Percentiles rank a stretch among this genome's conserved stretches.
Conservation (phyloP, 2,113 vertebrate species). For the Corydoras maculifer region DNA sequence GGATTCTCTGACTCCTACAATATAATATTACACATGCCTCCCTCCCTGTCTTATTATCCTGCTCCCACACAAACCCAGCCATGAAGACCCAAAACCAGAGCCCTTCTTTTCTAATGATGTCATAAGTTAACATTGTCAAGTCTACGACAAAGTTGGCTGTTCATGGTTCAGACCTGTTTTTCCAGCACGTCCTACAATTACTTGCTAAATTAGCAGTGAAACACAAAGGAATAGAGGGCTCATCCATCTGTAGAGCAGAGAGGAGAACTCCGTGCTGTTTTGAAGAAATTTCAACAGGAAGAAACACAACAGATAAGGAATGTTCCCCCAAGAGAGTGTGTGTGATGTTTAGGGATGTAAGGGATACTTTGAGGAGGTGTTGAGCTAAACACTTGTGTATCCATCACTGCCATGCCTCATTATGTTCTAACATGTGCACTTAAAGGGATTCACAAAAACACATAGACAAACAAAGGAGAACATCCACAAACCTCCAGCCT, state of each 20-base stretch:
- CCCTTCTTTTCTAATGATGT: background rate
- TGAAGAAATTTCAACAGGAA: slow-evolving; percentile 66
- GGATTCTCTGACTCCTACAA: slow-evolving; percentile 29
- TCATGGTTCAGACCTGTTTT: too few relatives aligned
- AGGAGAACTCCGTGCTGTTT: slow-evolving; percentile 40
- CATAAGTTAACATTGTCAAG: background rate
- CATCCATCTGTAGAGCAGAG: slow-evolving; percentile 16
- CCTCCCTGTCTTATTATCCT: slow-evolving; percentile 32
- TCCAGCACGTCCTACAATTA: too few relatives aligned
- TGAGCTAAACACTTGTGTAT: slow-evolving; percentile 64
- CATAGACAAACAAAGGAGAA: slow-evolving; percentile 4
- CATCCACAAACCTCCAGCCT: slow-evolving; percentile 7
- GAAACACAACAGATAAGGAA: slow-evolving; percentile 53
- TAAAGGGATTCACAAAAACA: background rate
- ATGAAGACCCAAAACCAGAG: background rate
- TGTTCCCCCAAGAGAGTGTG: slow-evolving; percentile 20
- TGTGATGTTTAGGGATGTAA: slow-evolving; percentile 15
- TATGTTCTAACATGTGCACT: slow-evolving; percentile 6
- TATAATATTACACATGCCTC: slow-evolving; percentile 42
- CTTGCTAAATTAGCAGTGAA: too few relatives aligned
- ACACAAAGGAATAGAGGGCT: background rate
- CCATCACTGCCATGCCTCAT: slow-evolving; percentile 58
- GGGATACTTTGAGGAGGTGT: slow-evolving; percentile 38
- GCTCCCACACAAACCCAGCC: background rate
- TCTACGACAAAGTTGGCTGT: background rate